These are phyloP conservation scores for Acrobasis consociella DNA, from an alignment of 2,888 invertebrate species.

Conservation along the genomic window DNA sequence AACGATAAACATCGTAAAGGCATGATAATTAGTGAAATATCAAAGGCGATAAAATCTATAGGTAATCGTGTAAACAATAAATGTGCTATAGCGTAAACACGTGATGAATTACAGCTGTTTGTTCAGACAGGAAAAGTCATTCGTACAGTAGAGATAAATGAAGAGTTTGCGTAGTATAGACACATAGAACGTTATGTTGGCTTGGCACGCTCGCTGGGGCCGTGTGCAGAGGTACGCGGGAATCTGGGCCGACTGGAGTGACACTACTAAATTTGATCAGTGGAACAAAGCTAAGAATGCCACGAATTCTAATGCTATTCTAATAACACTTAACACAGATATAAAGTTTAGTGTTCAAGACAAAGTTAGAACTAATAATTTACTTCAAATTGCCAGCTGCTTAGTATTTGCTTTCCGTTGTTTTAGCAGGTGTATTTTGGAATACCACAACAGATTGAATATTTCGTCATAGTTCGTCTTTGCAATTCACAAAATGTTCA, in stretches of 20 bases:
- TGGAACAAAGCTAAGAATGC: slow-evolving; percentile 70
- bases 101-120: slow-evolving; percentile 52
- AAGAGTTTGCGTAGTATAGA: slow-evolving; percentile 54
- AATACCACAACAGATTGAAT: too few relatives aligned
- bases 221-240: slow-evolving; percentile 77
- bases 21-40: neutral
- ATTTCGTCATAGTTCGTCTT: too few relatives aligned
- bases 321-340: slow-evolving; percentile 34
- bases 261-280: slow-evolving; percentile 81
- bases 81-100: slow-evolving; percentile 36
- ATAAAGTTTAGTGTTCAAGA: neutral
- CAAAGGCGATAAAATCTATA: neutral
- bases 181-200: slow-evolving; percentile 49
- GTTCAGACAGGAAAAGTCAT: slow-evolving; percentile 62
- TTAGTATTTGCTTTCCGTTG: neutral
- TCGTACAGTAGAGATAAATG: slow-evolving; percentile 62
- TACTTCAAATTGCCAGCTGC: neutral
- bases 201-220: slow-evolving; percentile 75
- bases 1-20: neutral
- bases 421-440: too few relatives aligned
- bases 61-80: slow-evolving; percentile 32
- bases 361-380: neutral
- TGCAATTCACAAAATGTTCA: too few relatives aligned
- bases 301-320: slow-evolving; percentile 53
- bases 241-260: slow-evolving; percentile 81